Base-by-base conservation (phyloP, 2,113 vertebrate species). In the Ictalurus furcatus region DNA sequence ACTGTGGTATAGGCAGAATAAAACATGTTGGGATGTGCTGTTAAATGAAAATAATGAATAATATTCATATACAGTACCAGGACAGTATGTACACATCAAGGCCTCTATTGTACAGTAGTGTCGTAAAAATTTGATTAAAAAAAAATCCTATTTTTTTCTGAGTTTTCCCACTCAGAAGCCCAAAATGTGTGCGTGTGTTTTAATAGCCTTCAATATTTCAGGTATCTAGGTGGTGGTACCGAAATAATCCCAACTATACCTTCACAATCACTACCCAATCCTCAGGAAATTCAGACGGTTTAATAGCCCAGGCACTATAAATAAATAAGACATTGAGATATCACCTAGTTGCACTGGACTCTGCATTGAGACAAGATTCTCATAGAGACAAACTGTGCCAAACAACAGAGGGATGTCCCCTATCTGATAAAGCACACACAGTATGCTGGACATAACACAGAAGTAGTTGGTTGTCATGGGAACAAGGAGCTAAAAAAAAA, bases 331-430 rank as follows among this genome's bases (percentile, higher is more conserved):
- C 88, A 84, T 78, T 89, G 86, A 86, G 65, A 90, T 90, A 85
- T 87, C 88, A 88, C 86, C 69, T 85, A 67, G 67, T 78, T 85
- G 87, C 71, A 85, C 74, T 83, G 67, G 87, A 79, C 58, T 88
- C 86, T 92, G 87, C 90, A 91, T 63, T 88, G 83, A 91, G 87
- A 92, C 84, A 85, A 91, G 87, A 91, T 89, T 84, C 74, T 74
- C 87, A 85, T 88, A 88, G 79, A 81, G 90, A 90, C 85, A 80
- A 80, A 37, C 76, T 73, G 76, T 19, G 59, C 23, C 37, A 88
- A 63, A 40, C n/a, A 83, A 16, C 44, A 69, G 58, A 71, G 44
- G 44, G 44, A 48, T 7, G 6, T 48, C 44, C 44, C 44, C 44
- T 48, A 48, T 81, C 61, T 58, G 12, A 71, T 67, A 69, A 71